Conservation (phyloP, 2,888 invertebrate genomes). For the Hypsopygia costalis region DNA sequence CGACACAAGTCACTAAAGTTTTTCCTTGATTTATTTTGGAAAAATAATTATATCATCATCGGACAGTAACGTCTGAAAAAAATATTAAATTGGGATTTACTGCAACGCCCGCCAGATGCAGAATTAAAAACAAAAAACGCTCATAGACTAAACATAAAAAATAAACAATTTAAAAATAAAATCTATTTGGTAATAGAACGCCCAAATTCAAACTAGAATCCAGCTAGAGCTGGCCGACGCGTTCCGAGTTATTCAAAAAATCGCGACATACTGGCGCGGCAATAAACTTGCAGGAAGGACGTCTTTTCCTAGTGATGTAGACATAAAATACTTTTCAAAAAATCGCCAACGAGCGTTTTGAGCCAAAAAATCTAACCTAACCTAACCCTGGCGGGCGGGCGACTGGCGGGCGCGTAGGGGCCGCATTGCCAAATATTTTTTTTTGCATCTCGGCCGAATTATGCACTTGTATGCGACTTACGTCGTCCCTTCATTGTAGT, state of each 20-base stretch:
- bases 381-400: constrained; percentile 79
- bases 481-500: constrained; percentile 79
- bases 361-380: constrained; percentile 81
- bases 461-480: constrained; percentile 81
- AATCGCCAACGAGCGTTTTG: constrained; percentile 76
- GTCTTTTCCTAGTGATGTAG: constrained; percentile 60
- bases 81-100: constrained; percentile 33
- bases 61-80: constrained; percentile 46
- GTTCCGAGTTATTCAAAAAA: constrained; percentile 63
- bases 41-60: constrained; percentile 54
- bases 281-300: constrained; percentile 57
- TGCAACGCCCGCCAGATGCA: constrained; percentile 44
- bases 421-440: constrained; percentile 81
- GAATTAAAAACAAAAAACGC: constrained; percentile 55
- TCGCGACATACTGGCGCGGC: constrained; percentile 61
- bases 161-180: constrained; percentile 28
- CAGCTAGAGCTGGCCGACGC: constrained; percentile 43
- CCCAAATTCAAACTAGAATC: constrained; percentile 54
- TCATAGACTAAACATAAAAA: constrained; percentile 36
- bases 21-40: constrained; percentile 46
- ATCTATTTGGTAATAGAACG: constrained; percentile 30
- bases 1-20: constrained; percentile 72
- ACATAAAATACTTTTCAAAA: constrained; percentile 68
- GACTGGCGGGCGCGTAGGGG: constrained; percentile 79
- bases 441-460: constrained; percentile 81